Base-by-base conservation (phyloP, 2,888 invertebrate genomes). In the Catocala nupta region DNA sequence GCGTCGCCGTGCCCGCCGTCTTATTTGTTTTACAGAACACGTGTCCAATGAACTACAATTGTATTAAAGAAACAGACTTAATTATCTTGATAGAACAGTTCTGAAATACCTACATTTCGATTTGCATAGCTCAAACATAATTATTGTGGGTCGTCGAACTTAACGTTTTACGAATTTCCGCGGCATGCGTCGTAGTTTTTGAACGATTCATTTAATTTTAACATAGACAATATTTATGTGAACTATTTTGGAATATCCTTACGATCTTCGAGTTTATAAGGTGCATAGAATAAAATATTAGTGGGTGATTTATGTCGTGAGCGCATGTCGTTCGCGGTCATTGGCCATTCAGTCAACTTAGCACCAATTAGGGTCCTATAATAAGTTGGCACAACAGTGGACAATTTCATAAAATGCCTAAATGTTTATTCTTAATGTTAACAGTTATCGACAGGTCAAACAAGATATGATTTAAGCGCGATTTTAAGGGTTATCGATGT, bases 101-200 rank as follows among this genome's bases (percentile, higher is more conserved):
- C 47, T 65, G 58, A 60, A 62, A 58, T 53, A n/a, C 39, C 51
- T 56, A 49, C 25, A 49, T 50, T 56, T 55, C 7, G 53, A 66
- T 75, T 73, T 74, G 63, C 63, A 61, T 67, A 71, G 67, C 65
- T 36, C 53, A 67, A 60, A 75, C 55, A 53, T 61, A 57, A 65
- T 68, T 54, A 63, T 55, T 60, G 42, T 39, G 59, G 75, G 75
- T 68, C 65, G 63, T 50, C 16, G 75, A 76, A 44, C 75, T 71
- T 57, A 55, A 65, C 45, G 49, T 52, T 66, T 61, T 39, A 65
- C 39, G 52, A 61, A 59, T 65, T 71, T 62, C 61, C 62, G 62
- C 45, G 36, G 7, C 11, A 8, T 50, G 44, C 16, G 7, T 47
- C 39, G 9, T 25, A 25, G 39, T 50, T 53, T 56, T 61, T 39